These are phyloP conservation scores for Balanococcus diminutus DNA, from an alignment of 2,888 invertebrate species.

Conservation along the genomic window DNA sequence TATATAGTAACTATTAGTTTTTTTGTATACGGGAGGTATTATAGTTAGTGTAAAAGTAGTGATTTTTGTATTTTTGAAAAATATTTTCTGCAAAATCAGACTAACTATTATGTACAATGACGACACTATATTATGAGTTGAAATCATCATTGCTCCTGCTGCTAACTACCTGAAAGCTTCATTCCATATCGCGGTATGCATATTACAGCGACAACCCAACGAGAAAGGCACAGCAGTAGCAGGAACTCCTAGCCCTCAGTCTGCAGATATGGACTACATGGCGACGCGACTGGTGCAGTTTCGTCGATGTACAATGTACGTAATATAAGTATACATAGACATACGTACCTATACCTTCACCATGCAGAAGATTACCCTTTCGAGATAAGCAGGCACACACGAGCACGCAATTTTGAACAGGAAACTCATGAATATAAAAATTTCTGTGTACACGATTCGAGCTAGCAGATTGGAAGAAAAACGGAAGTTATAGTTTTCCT, in stretches of 20 bases:
- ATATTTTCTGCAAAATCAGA: too few relatives aligned
- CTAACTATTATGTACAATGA: too few relatives aligned
- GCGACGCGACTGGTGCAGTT: not conserved
- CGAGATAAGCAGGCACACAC: not conserved
- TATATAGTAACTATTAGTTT: too few relatives aligned
- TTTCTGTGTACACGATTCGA: constrained; percentile 1
- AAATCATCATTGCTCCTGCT: too few relatives aligned
- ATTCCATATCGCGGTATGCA: too few relatives aligned
- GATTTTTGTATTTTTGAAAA: too few relatives aligned
- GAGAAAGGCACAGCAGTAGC: not conserved
- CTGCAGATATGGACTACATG: not conserved
- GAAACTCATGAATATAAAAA: constrained; percentile 22
- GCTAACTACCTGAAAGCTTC: too few relatives aligned
- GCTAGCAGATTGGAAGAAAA: not conserved
- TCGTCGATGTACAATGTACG: not conserved
- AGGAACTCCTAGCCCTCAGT: too few relatives aligned
- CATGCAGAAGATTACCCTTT: not conserved
- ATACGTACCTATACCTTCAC: not conserved
- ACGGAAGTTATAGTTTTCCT: constrained; percentile 14
- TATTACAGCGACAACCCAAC: not conserved
- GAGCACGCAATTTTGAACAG: constrained; percentile 3
- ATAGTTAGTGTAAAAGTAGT: too few relatives aligned
- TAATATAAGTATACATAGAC: too few relatives aligned
- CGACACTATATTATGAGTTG: too few relatives aligned
- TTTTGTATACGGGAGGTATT: too few relatives aligned